Evolutionary conservation across 53 echinoderm and acorn worm genomes (phyloP), one percentile per base, ranked within the genome.

Genomic region (Antedon mediterranea): DNA sequence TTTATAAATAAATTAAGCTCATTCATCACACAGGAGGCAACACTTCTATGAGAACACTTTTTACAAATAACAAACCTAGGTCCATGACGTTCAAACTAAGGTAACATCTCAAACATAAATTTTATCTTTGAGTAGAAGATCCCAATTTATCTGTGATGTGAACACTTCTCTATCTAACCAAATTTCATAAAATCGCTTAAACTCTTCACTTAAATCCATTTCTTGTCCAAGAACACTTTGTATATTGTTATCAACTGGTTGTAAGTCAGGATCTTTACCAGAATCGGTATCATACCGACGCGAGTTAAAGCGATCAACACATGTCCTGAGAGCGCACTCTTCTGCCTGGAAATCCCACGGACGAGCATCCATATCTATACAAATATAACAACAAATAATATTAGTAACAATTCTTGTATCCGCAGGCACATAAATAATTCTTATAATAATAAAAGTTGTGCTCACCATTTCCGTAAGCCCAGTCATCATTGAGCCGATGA

Each of bases 321-420:
- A 94, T 0, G 91, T 91, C 29, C 95, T 81, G 7, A 94, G 89
- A 75, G 95, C 95, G 30, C 95, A 94, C 85, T 94, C 95, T 75
- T 94, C 95, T 0, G 95, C 95, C 76, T 94, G 95, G 75, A 94
- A 94, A 76, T 94, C 95, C 94, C 94, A 94, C 0, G 94, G 95
- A 23, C 95, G 85, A 0, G 95, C 95, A 87, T 94, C 95, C 95
- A 94, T 94, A 71, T 94, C 95, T 94, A 81, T n/a, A 74, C 32
- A 29, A 77, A 31, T 32, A 57, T 23, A 79, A 83, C 3, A 0
- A 6, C 74, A 73, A 74, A 29, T n/a, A n/a, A n/a, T 7, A 29
- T 23, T 0, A 3, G 6, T 14, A 44, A 79, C n/a, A n/a, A n/a
- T n/a, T n/a, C n/a, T n/a, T n/a, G n/a, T 37, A 37, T 37, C 37